These are phyloP conservation scores for Poecilia gillii DNA, from an alignment of 2,797 vertebrate genomes.

Conservation along the genomic window DNA sequence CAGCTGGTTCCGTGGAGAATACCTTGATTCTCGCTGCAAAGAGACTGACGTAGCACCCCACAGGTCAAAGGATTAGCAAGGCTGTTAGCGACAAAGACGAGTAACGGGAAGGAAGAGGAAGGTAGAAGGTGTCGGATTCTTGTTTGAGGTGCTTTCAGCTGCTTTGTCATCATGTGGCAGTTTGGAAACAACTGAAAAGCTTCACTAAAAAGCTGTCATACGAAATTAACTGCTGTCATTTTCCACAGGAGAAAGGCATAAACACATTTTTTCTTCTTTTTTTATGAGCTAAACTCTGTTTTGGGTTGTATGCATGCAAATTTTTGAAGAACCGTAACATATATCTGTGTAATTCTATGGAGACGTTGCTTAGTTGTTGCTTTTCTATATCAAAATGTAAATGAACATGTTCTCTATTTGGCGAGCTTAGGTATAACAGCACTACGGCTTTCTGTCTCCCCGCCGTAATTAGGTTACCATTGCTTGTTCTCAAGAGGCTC, in stretches of 20 bases:
- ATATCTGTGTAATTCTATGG: constrained; percentile 1
- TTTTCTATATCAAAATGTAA: constrained; percentile 27
- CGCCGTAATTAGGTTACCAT: constrained; percentile 61
- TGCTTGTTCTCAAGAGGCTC: constrained; percentile 44
- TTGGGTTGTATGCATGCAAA: constrained; percentile 3
- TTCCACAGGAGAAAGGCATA: constrained; percentile 8
- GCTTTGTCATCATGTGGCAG: constrained; percentile 4
- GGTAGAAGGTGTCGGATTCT: constrained; percentile 33
- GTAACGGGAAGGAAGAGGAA: constrained; percentile 41
- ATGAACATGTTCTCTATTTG: constrained; percentile 39
- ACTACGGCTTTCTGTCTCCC: constrained; percentile 43
- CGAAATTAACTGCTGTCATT: background rate
- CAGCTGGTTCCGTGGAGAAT: constrained; percentile 74
- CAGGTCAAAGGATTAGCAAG: constrained; percentile 64
- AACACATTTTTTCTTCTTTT: background rate
- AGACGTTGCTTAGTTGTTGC: constrained; percentile 26
- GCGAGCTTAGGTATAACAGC: constrained; percentile 37
- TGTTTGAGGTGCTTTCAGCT: constrained; percentile 32
- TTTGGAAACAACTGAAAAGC: constrained; percentile 24
- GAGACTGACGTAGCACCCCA: constrained; percentile 56
- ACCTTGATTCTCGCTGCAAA: constrained; percentile 66
- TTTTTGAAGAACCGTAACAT: constrained; percentile 1
- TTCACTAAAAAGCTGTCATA: background rate
- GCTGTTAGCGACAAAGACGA: constrained; percentile 59
- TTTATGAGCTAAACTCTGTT: background rate